Evolutionary conservation across 2,888 invertebrate genomes (phyloP).

Genomic region (Orthosia gothica): DNA sequence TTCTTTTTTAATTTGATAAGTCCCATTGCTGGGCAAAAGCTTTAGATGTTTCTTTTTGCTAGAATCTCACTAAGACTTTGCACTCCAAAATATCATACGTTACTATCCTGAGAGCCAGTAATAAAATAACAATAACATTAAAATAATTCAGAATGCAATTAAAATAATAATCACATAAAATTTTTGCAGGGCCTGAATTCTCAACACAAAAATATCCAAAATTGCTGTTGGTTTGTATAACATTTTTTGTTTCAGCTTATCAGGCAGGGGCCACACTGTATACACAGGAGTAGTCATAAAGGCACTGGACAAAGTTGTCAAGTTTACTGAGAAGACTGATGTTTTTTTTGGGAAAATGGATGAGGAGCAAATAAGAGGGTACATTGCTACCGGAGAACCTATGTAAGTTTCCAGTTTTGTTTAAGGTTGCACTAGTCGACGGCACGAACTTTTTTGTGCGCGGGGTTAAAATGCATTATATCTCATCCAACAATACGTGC

Average conservation of each 20-base stretch:
- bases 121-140: background rate
- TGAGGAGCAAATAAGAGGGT: constrained; percentile 94
- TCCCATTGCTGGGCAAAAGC: no score
- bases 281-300: constrained; percentile 97
- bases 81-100: no score
- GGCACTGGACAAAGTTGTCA: constrained; percentile 90
- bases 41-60: background rate
- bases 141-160: no score
- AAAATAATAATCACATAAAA: no score
- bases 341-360: constrained; percentile 96
- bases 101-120: background rate
- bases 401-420: constrained; percentile 95
- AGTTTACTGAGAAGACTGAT: constrained; percentile 95
- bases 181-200: background rate
- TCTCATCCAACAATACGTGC: no score
- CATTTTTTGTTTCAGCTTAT: constrained; percentile 91
- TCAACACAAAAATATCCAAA: background rate
- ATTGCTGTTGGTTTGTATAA: no score
- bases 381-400: constrained; percentile 97
- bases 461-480: no score
- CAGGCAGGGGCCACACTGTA: constrained; percentile 95
- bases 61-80: background rate
- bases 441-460: no score
- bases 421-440: no score
- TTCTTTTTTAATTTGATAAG: no score